Base-by-base conservation (phyloP, 2,113 vertebrate genomes). In the Daubentonia madagascariensis region DNA sequence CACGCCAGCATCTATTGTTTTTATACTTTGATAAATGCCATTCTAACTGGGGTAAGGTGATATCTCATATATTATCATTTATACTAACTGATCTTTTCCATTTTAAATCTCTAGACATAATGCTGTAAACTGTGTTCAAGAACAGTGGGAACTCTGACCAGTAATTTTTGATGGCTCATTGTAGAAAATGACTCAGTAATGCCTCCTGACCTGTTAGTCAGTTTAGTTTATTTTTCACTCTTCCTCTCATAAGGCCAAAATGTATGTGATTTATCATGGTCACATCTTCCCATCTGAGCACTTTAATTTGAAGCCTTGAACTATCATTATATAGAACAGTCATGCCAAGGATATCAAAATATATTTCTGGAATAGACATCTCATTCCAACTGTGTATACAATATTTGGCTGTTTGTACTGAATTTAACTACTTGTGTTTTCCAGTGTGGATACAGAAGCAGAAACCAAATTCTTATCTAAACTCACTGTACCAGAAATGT, bases 361-460 rank as follows among this genome's bases (percentile, higher is more conserved):
- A 59, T 5, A 75, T 75, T 96, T 37, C 72, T 91, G 35, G 78
- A 85, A 88, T 48, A 61, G 40, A 61, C 13, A 86, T 32, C 20
- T 59, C 59, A 37, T 88, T 81, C 43, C 1, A 1, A 61, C 50
- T 91, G 20, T 91, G 37, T 85, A 35, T 50, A 85, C 43, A 76
- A 85, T 50, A 89, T 91, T 57, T 70, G 80, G 37, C 28, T 96
- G 32, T 75, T 72, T 93, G 65, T 40, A 91, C 9, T 18, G 84
- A 92, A 86, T 20, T 93, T 89, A 94, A 94, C 10, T 50, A 91
- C 68, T 81, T 95, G 6, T n/a, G 7, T 54, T 92, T 94, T 89
- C 52, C 59, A 92, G 17, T 50, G 32, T 96, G 18, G 78, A 81
- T 45, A 72, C 35, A 93, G 57, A 91, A 67, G 9, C 2, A 93